Conservation (phyloP, 2,113 vertebrate species). For the Zosterops lateralis region DNA sequence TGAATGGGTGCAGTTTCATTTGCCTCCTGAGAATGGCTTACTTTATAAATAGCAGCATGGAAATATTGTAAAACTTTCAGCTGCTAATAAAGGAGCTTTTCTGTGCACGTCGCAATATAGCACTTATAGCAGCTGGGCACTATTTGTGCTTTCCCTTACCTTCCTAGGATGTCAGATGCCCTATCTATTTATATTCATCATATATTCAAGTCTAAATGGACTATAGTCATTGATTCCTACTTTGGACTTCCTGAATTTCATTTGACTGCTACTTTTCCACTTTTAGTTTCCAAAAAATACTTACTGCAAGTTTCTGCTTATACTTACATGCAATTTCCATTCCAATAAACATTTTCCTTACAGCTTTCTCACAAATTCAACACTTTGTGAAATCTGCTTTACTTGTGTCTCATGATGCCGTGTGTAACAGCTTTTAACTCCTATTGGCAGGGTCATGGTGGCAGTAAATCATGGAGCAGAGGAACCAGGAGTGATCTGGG, state of each 20-base stretch:
- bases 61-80: background rate
- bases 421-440: background rate
- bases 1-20: background rate
- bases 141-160: background rate
- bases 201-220: background rate
- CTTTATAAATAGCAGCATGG: background rate
- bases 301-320: background rate
- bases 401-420: fast-evolving
- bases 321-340: slow-evolving; percentile 35
- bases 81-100: background rate
- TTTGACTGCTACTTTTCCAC: slow-evolving; percentile 51
- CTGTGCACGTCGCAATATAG: background rate
- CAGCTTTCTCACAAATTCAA: background rate
- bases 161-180: background rate
- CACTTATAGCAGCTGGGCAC: background rate
- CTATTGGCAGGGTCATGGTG: background rate
- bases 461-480: background rate
- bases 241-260: slow-evolving; percentile 2
- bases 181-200: background rate
- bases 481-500: background rate
- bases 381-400: background rate
- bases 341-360: slow-evolving; percentile 28
- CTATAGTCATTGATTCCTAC: slow-evolving; percentile 11
- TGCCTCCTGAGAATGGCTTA: background rate
- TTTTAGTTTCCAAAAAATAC: slow-evolving; percentile 29